Conservation (phyloP, 1,140 invertebrate genomes). For the Mercenaria mercenaria region DNA sequence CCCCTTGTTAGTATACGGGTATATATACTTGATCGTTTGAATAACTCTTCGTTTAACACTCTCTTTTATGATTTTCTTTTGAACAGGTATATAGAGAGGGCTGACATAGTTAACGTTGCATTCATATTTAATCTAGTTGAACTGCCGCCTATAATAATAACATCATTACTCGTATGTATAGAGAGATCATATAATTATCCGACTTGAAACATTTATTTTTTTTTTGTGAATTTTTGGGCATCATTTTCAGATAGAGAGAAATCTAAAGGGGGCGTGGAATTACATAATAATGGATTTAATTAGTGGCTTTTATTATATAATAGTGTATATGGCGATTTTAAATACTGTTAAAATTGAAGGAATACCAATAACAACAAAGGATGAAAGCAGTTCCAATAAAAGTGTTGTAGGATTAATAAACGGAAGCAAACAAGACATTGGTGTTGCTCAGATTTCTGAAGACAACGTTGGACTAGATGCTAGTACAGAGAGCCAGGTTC, state of each 20-base stretch:
- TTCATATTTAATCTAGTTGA: constrained; percentile 16
- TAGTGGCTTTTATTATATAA: neutral
- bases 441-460: neutral
- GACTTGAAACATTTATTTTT: neutral
- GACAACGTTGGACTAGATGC: neutral
- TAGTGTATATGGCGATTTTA: neutral
- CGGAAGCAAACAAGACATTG: neutral
- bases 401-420: neutral
- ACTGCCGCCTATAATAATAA: neutral
- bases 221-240: neutral
- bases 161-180: neutral
- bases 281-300: neutral
- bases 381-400: neutral
- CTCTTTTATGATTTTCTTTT: neutral
- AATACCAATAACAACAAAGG: neutral
- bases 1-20: neutral
- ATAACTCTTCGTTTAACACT: neutral
- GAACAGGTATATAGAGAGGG: neutral
- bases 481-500: neutral
- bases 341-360: neutral
- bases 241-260: neutral
- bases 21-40: neutral
- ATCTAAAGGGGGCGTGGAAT: too few species aligned
- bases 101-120: neutral
- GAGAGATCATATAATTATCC: neutral